Base-by-base conservation (phyloP, 2,888 invertebrate species). In the Erebia ligea region DNA sequence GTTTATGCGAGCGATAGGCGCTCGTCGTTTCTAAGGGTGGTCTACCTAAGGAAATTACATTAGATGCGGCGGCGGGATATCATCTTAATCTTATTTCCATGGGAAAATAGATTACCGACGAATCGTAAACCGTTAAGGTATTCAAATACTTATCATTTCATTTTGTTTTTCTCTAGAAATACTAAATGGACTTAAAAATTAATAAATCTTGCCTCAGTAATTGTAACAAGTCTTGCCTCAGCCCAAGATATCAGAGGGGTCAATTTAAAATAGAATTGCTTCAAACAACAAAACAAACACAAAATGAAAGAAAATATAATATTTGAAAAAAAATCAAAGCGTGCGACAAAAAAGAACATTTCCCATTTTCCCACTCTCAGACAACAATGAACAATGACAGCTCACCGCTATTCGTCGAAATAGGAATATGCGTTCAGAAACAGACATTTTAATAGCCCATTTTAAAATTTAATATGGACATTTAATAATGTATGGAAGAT, bases 11-110 rank as follows among this genome's bases (percentile, higher is more conserved):
- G 77, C 81, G 82, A 82, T 79, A 85, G 84, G 81, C 79, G 84
- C 87, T 84, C 82, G 84, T 80, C 74, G 71, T 77, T 72, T 82
- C 87, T 84, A 75, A 81, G 81, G 83, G 82, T 79, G 79, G 78
- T 78, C 79, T n/a, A n/a, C n/a, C n/a, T 77, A 74, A 86, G 91
- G 90, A 90, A 88, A 91, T 91, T 85, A 78, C 81, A 89, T 89
- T 85, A 72, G 75, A 66, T 82, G 77, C 80, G 81, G 83, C 80
- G n/a, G n/a, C 84, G 82, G 73, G 76, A 75, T 82, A 77, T 75
- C 77, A 76, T 77, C 76, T 79, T 77, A 81, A 76, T 77, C 76
- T 79, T 77, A 81, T 85, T 84, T 86, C 80, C 83, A 78, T 48
- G 68, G 73, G 76, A 77, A 78, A 81, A 80, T 65, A 40, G n/a